phyloP scores from a whole-genome alignment of 2,888 invertebrate genomes.

The Drosophila neutralis region DNA sequence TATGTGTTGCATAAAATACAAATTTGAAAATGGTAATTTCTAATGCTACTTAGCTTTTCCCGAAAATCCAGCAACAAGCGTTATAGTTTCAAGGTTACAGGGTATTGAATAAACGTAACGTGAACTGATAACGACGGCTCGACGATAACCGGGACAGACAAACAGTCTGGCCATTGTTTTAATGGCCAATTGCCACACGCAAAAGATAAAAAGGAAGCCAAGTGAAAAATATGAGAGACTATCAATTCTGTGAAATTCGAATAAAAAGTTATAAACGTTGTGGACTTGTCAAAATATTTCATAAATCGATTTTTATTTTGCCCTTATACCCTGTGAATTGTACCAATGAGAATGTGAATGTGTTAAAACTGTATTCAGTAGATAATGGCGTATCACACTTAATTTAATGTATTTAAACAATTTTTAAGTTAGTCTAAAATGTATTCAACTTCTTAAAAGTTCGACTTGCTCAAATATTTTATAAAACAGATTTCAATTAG shows the following conservation, averaged over 20 bases:
- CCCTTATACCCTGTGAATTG: slow-evolving; percentile 4
- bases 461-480: slow-evolving; percentile 15
- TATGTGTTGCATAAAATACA: background rate
- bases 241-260: slow-evolving; percentile 26
- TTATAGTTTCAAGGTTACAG: slow-evolving; percentile 9
- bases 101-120: slow-evolving; percentile 26
- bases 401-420: background rate
- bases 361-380: background rate
- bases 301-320: slow-evolving; percentile 50
- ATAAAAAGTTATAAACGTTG: slow-evolving; percentile 4
- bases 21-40: background rate
- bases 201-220: slow-evolving; percentile 27
- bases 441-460: background rate
- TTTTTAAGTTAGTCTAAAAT: background rate
- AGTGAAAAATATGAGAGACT: slow-evolving; percentile 44
- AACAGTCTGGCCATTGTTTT: slow-evolving; percentile 35
- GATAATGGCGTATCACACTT: fast-evolving
- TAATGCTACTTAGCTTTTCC: background rate
- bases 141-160: slow-evolving; percentile 24
- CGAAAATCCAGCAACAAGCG: background rate
- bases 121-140: slow-evolving; percentile 33
- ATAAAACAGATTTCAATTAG: slow-evolving; percentile 25
- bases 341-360: background rate
- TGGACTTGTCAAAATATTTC: slow-evolving; percentile 15
- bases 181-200: slow-evolving; percentile 11